Conservation (phyloP, 2,113 vertebrate genomes). For the Herpetotheres cachinnans region DNA sequence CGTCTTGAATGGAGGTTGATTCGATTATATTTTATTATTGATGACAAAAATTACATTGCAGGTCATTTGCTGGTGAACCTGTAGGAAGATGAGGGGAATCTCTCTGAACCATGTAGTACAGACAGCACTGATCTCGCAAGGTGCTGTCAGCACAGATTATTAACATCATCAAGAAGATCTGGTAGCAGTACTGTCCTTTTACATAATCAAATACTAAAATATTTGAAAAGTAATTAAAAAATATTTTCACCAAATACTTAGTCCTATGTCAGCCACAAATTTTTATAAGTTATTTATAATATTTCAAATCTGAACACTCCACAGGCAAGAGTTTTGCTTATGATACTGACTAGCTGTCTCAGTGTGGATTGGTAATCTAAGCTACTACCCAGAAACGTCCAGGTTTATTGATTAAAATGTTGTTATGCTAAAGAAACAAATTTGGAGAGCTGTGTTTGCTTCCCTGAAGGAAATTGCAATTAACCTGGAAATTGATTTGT, state of each 20-base stretch:
- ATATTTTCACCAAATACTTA: neutral
- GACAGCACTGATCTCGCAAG: accelerated
- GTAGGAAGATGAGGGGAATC: neutral
- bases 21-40: neutral
- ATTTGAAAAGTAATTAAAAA: neutral
- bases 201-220: neutral
- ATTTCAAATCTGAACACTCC: neutral
- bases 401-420: neutral
- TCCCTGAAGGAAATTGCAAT: neutral
- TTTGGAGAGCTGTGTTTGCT: neutral
- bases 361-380: neutral
- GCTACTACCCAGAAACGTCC: neutral
- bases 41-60: neutral
- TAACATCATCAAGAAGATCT: neutral
- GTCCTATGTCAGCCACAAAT: neutral
- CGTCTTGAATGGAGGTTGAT: neutral
- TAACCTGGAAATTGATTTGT: neutral
- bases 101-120: neutral
- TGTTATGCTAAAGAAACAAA: neutral
- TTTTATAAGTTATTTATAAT: neutral
- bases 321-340: neutral
- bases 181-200: neutral
- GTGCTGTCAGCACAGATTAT: neutral
- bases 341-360: neutral
- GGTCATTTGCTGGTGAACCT: neutral